A percentile compares a stretch with the other conserved stretches of the same genome.
phyloP scores from a whole-genome alignment of 2,888 invertebrate genomes.

The Platycheirus albimanus region DNA sequence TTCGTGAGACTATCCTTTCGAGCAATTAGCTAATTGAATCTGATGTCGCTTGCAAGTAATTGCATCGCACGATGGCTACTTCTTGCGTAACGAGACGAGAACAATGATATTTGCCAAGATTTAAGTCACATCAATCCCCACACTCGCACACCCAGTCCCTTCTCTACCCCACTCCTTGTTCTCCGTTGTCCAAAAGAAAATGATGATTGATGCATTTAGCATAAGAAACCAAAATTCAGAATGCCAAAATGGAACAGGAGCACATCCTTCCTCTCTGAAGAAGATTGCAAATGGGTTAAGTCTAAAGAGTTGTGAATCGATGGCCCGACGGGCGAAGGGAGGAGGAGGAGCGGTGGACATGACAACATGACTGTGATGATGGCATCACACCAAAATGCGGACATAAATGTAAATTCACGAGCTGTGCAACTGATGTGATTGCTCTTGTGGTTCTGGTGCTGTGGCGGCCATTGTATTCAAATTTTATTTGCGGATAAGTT shows the following conservation, averaged over 20 bases:
- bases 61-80: conserved; percentile 17
- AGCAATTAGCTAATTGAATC: conserved; percentile 73
- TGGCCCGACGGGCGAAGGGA: too few species aligned
- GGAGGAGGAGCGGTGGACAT: conserved; percentile 50
- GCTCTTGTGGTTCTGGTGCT: conserved; percentile 37
- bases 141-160: too few species aligned
- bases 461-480: conserved; percentile 70
- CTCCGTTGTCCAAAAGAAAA: conserved; percentile 2
- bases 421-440: conserved; percentile 68
- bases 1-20: conserved; percentile 47
- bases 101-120: conserved; percentile 52
- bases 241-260: conserved; percentile 35
- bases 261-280: conserved; percentile 31
- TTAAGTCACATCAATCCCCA: conserved; percentile 32
- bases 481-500: conserved; percentile 73
- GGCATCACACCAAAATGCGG: conserved; percentile 73
- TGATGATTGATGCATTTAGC: conserved; percentile 69
- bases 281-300: conserved; percentile 42
- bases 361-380: conserved; percentile 68
- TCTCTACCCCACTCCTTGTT: neutral
- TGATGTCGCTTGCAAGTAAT: conserved; percentile 46
- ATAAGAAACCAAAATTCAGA: conserved; percentile 65
- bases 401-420: conserved; percentile 70
- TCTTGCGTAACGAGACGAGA: conserved; percentile 51
- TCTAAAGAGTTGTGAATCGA: neutral